Conservation (phyloP, 2,888 invertebrate genomes). For the Atrina japonica region DNA sequence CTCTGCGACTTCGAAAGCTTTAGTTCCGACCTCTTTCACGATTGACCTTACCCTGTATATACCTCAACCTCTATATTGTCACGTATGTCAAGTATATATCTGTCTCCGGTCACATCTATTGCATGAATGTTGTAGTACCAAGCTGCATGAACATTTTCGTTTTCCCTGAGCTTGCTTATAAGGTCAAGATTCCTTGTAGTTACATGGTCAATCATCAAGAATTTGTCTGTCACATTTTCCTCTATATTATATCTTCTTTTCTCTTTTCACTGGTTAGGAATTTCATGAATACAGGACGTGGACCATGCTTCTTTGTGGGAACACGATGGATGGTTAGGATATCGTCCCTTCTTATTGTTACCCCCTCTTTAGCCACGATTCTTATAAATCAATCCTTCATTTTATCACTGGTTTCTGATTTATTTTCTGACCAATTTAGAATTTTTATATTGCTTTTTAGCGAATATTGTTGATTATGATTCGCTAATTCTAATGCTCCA, state of each 20-base stretch:
- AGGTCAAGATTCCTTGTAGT: slow-evolving; percentile 13
- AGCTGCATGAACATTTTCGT: neutral
- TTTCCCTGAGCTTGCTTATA: neutral
- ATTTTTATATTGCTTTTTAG: neutral
- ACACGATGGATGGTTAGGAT: slow-evolving; percentile 6
- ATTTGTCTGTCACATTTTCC: neutral
- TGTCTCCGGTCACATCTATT: neutral
- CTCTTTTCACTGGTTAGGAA: slow-evolving; percentile 5
- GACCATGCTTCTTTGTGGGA: neutral
- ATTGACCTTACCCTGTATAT: neutral
- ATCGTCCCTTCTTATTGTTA: neutral
- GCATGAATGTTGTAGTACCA: slow-evolving; percentile 2
- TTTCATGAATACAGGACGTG: neutral
- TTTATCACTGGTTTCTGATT: neutral
- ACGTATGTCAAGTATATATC: neutral
- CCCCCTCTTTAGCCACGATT: neutral
- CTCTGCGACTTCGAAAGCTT: neutral
- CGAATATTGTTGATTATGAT: slow-evolving; percentile 4
- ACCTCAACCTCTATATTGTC: neutral
- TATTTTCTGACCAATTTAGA: slow-evolving; percentile 5
- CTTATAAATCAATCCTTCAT: neutral
- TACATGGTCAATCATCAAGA: slow-evolving; percentile 3
- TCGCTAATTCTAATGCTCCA: neutral
- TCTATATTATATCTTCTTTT: neutral
- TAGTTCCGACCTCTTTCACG: neutral